phyloP scores from a whole-genome alignment of 2,888 invertebrate species.

The Schrankia costaestrigalis region DNA sequence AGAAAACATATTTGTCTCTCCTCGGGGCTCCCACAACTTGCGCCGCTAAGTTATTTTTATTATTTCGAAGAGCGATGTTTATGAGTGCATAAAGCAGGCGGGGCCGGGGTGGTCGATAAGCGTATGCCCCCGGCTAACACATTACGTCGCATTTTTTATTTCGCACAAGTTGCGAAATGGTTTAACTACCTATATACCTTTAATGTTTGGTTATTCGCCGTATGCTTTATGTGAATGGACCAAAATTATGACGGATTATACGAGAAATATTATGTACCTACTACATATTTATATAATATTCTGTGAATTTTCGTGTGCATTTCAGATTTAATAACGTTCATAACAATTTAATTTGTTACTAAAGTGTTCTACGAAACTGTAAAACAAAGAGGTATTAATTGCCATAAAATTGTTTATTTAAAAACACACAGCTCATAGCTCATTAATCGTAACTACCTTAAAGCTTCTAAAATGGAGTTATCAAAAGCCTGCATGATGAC shows the following conservation, averaged over 20 bases:
- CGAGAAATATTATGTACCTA: constrained; percentile 8
- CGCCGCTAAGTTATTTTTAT: constrained; percentile 44
- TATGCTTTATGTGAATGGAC: constrained; percentile 16
- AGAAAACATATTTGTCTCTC: constrained; percentile 14
- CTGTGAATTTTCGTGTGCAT: neutral
- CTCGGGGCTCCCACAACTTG: constrained; percentile 18
- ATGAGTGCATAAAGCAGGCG: constrained; percentile 40
- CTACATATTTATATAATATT: neutral
- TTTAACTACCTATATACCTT: constrained; percentile 28
- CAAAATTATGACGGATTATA: constrained; percentile 24
- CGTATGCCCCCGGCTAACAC: constrained; percentile 28
- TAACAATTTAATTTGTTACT: too few relatives aligned
- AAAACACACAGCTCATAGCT: constrained; percentile 1
- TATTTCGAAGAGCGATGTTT: constrained; percentile 49
- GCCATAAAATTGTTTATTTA: too few relatives aligned
- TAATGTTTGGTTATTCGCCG: constrained; percentile 18
- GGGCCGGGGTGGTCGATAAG: constrained; percentile 39
- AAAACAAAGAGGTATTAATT: too few relatives aligned
- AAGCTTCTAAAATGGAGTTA: too few relatives aligned
- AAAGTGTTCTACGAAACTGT: too few relatives aligned
- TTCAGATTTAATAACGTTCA: neutral
- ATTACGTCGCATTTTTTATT: constrained; percentile 25
- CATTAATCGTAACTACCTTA: too few relatives aligned
- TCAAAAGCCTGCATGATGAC: too few relatives aligned
- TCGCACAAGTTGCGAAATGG: constrained; percentile 24